A percentile compares a stretch with the other conserved stretches of the same genome.
These are phyloP conservation scores for Prunella fulvescens DNA, from an alignment of 2,113 vertebrate species.

Conservation along the genomic window DNA sequence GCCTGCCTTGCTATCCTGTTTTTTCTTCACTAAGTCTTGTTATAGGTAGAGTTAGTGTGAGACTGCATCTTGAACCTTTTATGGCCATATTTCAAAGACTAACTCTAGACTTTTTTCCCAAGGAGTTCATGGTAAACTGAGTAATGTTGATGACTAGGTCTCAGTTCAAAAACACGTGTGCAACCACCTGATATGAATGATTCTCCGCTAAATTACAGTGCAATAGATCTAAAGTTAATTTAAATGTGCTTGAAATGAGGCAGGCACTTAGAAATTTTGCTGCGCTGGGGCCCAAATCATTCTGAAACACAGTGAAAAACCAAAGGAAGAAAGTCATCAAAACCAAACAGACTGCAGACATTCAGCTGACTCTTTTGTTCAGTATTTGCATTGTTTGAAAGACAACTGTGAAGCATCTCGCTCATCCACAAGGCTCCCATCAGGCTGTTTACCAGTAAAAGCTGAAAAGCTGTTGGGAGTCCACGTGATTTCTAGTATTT, in stretches of 20 bases:
- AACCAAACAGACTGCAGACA: neutral
- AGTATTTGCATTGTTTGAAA: neutral
- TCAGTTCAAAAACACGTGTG: neutral
- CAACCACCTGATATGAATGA: neutral
- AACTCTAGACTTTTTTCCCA: neutral
- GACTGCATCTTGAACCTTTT: neutral
- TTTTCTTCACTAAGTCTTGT: neutral
- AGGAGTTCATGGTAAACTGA: neutral
- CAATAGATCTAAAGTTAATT: neutral
- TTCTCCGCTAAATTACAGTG: neutral
- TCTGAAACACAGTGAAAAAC: neutral
- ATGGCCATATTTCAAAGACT: neutral
- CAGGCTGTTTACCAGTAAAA: neutral
- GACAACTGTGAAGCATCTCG: neutral
- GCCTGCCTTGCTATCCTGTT: neutral
- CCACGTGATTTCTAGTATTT: neutral
- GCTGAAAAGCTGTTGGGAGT: neutral
- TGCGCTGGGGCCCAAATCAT: neutral
- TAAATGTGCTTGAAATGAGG: neutral
- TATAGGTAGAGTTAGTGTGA: neutral
- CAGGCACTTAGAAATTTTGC: neutral
- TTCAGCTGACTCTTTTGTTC: neutral
- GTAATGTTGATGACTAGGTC: neutral
- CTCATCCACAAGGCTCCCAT: neutral
- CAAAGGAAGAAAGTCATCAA: neutral